These are phyloP conservation scores for Diaprepes abbreviatus DNA, from an alignment of 2,888 invertebrate genomes.

Conservation along the genomic window DNA sequence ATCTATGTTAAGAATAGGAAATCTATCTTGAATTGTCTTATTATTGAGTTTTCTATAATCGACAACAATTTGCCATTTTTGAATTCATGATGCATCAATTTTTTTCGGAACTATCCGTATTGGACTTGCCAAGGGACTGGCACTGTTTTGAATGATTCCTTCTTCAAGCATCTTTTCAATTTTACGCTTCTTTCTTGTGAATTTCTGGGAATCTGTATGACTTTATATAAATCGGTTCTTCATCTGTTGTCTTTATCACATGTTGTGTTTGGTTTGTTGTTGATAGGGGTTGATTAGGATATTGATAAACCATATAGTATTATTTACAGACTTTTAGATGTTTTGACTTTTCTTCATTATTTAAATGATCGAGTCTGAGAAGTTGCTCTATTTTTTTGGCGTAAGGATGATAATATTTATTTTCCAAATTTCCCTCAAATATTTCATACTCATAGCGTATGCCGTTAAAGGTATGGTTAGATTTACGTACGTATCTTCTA, in stretches of 20 bases:
- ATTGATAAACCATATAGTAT: no score
- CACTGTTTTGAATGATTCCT: constrained; percentile 45
- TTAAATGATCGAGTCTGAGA: not conserved
- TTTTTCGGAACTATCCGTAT: constrained; percentile 44
- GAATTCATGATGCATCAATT: constrained; percentile 1
- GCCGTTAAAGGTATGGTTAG: constrained; percentile 31
- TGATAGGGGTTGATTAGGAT: not conserved
- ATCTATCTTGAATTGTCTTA: constrained; percentile 54
- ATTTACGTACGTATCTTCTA: constrained; percentile 58
- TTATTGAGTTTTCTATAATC: constrained; percentile 35
- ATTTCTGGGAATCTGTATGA: not conserved
- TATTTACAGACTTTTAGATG: not conserved
- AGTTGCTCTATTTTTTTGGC: not conserved
- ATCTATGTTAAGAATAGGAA: constrained; percentile 42
- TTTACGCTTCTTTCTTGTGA: not conserved
- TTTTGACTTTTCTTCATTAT: no score
- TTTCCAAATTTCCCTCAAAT: no score
- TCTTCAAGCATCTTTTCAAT: constrained; percentile 30
- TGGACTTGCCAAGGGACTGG: constrained; percentile 57
- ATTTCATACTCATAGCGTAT: not conserved
- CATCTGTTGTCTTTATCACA: no score
- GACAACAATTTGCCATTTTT: not conserved
- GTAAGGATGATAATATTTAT: no score
- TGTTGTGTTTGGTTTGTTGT: not conserved
- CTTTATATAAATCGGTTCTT: no score